Conservation (phyloP, 2,113 vertebrate genomes). For the Tringa solitaria region DNA sequence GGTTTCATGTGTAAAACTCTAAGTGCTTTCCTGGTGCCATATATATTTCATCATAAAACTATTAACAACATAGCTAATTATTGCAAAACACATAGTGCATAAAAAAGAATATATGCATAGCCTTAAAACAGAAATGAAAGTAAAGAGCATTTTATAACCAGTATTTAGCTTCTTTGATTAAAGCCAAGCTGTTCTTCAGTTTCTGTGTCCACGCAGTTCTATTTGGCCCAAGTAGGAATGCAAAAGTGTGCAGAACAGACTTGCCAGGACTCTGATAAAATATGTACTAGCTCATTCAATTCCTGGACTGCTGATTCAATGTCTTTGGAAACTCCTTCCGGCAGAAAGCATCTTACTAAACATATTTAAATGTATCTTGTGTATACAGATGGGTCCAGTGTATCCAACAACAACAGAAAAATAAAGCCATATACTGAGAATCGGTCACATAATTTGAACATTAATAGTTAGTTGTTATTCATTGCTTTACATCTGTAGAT, state of each 20-base stretch:
- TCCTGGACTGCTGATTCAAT: background rate
- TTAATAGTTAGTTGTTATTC: background rate
- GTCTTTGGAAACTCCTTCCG: background rate
- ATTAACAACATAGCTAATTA: background rate
- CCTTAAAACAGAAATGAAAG: background rate
- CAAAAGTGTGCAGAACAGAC: background rate
- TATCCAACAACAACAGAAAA: conserved; percentile 11
- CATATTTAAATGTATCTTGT: background rate
- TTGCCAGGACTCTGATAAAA: background rate
- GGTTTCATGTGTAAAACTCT: background rate
- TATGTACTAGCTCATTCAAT: background rate
- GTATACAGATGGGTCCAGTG: background rate
- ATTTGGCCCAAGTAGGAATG: background rate
- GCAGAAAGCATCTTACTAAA: background rate
- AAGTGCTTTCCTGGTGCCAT: background rate
- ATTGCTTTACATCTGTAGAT: background rate
- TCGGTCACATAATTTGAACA: background rate
- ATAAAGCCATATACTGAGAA: conserved; percentile 7
- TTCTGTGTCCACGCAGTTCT: background rate
- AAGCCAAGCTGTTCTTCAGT: background rate
- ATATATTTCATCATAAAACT: conserved; percentile 13
- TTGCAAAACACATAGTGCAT: background rate
- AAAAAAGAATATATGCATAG: background rate
- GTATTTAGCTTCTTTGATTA: background rate
- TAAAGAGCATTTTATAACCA: background rate